phyloP scores from a whole-genome alignment of 1,140 invertebrate species.

The Aphaenogaster rudis region DNA sequence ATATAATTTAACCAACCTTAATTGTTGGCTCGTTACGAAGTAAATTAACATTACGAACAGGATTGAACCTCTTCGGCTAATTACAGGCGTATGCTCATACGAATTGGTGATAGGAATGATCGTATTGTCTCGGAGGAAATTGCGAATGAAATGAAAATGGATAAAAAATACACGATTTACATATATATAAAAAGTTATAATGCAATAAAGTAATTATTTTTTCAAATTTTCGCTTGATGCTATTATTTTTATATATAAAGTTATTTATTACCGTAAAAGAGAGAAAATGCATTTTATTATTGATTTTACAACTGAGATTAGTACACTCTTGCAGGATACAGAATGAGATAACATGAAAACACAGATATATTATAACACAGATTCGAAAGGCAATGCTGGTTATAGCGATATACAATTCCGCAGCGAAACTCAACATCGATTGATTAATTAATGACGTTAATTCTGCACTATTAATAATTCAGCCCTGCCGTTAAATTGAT shows the following conservation, averaged over 20 bases:
- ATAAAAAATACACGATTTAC: neutral
- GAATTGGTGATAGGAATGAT: neutral
- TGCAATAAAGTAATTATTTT: neutral
- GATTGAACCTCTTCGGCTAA: constrained; percentile 16
- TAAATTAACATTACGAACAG: neutral
- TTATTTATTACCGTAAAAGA: neutral
- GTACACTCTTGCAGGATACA: neutral
- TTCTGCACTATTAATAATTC: constrained; percentile 34
- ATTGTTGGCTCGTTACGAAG: constrained; percentile 35
- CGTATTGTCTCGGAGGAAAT: neutral
- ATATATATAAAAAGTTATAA: neutral
- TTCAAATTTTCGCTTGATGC: neutral
- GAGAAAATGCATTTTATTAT: constrained; percentile 3
- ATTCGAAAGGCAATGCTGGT: neutral
- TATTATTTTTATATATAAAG: neutral
- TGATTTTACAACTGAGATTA: neutral
- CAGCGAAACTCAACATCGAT: neutral
- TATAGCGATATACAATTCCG: neutral
- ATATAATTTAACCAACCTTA: constrained; percentile 66
- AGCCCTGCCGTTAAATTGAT: neutral
- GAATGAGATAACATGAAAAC: neutral
- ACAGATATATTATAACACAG: neutral
- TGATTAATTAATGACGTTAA: constrained; percentile 30
- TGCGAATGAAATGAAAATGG: neutral
- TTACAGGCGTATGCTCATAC: neutral